Base-by-base conservation (phyloP, 1,140 invertebrate species). In the Globodera rostochiensis region DNA sequence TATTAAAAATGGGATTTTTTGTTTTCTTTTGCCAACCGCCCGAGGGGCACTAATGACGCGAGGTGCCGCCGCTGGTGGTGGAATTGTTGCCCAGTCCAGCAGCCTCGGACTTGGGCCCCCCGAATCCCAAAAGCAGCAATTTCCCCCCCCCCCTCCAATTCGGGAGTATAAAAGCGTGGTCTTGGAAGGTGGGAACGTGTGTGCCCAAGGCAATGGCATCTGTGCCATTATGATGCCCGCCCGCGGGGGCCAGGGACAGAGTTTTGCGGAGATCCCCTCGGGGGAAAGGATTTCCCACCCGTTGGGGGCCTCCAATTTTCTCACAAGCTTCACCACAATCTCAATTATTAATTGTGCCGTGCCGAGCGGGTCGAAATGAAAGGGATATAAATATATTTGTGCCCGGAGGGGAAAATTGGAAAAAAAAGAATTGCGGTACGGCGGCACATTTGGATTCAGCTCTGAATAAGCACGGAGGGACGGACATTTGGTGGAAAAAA, bases 281-380 rank as follows among this genome's bases (percentile, higher is more conserved):
- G 13, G 57, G 13, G 13, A 19, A 53, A 53, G 57, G 57, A 64
- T 64, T 64, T 60, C 19, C 19, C 57, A 6, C 57, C 57, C 11
- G 57, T 19, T 93, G 74, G 91, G 93, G 91, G 93, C 79, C 88
- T 94, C 25, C 92, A 93, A 82, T 90, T 95, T 66, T 92, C 93
- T 89, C 92, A 93, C 6, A 93, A 92, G 19, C 36, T 79, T 47
- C 47, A 77, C 25, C 86, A 93, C 57, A 15, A 6, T 64, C 57
- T 64, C 57, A 64, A 64, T 64, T 64, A 64, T 64, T 64, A 64
- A 64, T 64, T 60, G 57, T 60, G 50, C 57, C 15, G 13, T 19
- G 19, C 11, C 11, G 57, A 19, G 57, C 15, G 13, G 13, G 57
- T 13, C 57, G 57, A 64, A 15, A 64, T 64, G 57, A 64, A 64